These are phyloP conservation scores for Drosophila arizonae DNA, from an alignment of 1,140 invertebrate species.

Conservation along the genomic window DNA sequence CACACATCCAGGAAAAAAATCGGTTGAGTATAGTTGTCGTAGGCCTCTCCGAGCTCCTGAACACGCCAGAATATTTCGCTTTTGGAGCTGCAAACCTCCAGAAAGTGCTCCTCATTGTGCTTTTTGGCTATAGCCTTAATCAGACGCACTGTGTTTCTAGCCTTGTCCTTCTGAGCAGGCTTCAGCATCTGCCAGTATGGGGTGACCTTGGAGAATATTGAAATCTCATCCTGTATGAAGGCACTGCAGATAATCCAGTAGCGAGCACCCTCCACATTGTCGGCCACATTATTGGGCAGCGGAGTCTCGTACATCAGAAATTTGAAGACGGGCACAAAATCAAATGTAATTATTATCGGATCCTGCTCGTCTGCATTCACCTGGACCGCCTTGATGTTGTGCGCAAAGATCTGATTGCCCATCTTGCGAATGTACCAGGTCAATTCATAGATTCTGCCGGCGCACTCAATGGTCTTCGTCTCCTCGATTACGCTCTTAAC, in stretches of 20 bases:
- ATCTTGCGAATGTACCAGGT: background rate
- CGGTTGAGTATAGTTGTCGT: background rate
- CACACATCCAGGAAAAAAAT: background rate
- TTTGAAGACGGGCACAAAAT: constrained; percentile 2
- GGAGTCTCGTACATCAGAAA: too few relatives aligned
- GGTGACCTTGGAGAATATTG: background rate
- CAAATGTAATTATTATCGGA: background rate
- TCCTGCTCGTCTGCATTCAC: background rate
- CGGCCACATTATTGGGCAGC: background rate
- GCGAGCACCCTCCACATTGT: background rate
- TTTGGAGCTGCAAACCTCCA: background rate
- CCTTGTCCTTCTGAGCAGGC: background rate
- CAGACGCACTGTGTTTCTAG: background rate
- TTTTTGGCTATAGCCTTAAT: background rate
- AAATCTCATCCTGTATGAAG: background rate
- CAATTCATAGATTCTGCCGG: background rate
- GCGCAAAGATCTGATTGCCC: too few relatives aligned
- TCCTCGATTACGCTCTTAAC: too few relatives aligned
- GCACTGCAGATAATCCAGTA: background rate
- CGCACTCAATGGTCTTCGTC: background rate
- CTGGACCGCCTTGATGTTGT: background rate
- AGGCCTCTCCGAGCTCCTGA: too few relatives aligned
- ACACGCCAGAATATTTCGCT: background rate
- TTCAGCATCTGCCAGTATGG: background rate
- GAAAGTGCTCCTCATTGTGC: background rate